A percentile compares a stretch with the other conserved stretches of the same genome.
Evolutionary conservation across 2,113 vertebrate genomes (phyloP).

Genomic region (Scartelaos histophorus): DNA sequence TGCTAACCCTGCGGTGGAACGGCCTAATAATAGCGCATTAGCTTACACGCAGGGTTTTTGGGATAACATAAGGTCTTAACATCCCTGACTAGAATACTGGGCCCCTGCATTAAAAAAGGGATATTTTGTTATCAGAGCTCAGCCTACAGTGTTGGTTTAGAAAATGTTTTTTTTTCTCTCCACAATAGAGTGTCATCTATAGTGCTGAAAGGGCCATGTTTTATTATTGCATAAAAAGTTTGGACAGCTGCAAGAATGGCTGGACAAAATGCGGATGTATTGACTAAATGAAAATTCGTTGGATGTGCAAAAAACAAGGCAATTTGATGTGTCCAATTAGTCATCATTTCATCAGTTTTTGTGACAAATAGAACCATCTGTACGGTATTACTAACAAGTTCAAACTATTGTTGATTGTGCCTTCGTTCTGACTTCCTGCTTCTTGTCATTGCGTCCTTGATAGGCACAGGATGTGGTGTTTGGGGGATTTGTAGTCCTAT

Average conservation of each 20-base stretch:
- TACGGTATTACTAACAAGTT: background rate
- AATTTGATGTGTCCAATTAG: background rate
- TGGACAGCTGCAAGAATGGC: background rate
- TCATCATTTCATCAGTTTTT: background rate
- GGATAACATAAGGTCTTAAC: conserved; percentile 61
- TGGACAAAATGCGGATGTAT: too few species aligned
- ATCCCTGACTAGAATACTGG: conserved; percentile 44
- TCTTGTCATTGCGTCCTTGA: conserved; percentile 51
- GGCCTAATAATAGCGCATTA: conserved; percentile 71
- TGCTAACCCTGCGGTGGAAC: conserved; percentile 56
- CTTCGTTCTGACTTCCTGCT: conserved; percentile 27
- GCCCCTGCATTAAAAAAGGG: conserved; percentile 21
- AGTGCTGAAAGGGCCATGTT: background rate
- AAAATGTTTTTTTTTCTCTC: background rate
- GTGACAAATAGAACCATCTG: conserved; percentile 18
- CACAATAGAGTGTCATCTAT: background rate
- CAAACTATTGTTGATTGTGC: conserved; percentile 2
- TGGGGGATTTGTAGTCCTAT: conserved; percentile 74
- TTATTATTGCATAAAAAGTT: background rate
- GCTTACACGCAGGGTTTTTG: conserved; percentile 37
- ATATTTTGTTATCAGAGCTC: background rate
- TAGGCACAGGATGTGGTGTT: conserved; percentile 67
- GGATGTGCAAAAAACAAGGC: background rate
- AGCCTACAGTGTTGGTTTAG: conserved; percentile 29
- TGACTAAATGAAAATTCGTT: background rate